Conservation (phyloP, 2,113 vertebrate species). For the Centrocercus urophasianus region DNA sequence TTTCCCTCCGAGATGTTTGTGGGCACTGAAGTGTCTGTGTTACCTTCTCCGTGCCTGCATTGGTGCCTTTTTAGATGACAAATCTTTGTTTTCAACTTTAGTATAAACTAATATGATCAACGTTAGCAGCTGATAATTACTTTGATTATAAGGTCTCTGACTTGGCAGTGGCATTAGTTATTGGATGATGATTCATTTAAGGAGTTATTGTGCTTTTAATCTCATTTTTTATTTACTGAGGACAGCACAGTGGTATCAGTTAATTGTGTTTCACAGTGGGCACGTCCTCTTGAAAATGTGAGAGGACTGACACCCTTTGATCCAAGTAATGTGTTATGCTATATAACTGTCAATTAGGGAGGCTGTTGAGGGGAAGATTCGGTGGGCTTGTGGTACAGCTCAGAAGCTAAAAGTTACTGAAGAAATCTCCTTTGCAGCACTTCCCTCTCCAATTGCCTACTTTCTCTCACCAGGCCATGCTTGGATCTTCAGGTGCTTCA, state of each 20-base stretch:
- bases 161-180: not conserved
- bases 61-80: not conserved
- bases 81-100: not conserved
- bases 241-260: not conserved
- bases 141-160: not conserved
- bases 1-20: not conserved
- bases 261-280: not conserved
- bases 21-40: not conserved
- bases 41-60: not conserved
- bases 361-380: not conserved
- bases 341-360: not conserved
- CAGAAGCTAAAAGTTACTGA: not conserved
- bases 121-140: not conserved
- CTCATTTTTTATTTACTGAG: not conserved
- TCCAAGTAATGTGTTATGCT: not conserved
- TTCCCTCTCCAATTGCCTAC: not conserved
- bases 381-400: not conserved
- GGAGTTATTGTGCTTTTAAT: not conserved
- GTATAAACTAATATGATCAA: not conserved
- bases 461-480: not conserved
- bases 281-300: not conserved
- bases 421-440: not conserved
- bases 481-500: not conserved
- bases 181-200: not conserved
- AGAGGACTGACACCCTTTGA: not conserved